Percentiles rank a stretch among this genome's conserved stretches.
Conservation (phyloP, 2,888 invertebrate genomes). For the Sphinx pinastri region DNA sequence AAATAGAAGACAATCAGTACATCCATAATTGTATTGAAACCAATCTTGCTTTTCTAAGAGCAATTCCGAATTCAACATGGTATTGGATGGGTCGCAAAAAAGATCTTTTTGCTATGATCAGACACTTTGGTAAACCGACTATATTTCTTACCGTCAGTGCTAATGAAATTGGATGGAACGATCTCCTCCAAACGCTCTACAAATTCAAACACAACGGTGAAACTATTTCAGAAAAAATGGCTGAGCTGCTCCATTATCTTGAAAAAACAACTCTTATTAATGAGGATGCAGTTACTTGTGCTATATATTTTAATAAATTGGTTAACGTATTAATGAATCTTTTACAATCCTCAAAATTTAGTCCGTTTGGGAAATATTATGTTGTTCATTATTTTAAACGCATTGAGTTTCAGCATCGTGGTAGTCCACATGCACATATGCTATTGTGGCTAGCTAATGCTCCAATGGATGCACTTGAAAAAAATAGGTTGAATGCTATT, state of each 20-base stretch:
- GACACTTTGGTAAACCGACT: constrained; percentile 59
- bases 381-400: too few relatives aligned
- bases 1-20: constrained; percentile 46
- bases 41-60: constrained; percentile 54
- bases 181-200: constrained; percentile 50
- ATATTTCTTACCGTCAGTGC: constrained; percentile 60
- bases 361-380: constrained; percentile 18
- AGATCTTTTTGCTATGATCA: constrained; percentile 62
- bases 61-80: constrained; percentile 56
- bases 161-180: constrained; percentile 56
- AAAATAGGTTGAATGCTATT: too few relatives aligned
- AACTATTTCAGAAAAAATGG: too few relatives aligned
- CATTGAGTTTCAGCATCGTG: too few relatives aligned
- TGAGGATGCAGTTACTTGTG: constrained; percentile 49
- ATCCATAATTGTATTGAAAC: constrained; percentile 49
- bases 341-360: constrained; percentile 11
- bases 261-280: constrained; percentile 48
- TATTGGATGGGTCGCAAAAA: constrained; percentile 57
- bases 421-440: too few relatives aligned
- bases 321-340: constrained; percentile 45
- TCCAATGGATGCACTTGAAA: too few relatives aligned
- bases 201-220: constrained; percentile 47
- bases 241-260: too few relatives aligned
- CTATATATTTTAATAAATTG: constrained; percentile 53
- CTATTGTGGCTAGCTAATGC: too few relatives aligned